These are phyloP conservation scores for Acholoe squamosa DNA, from an alignment of 2,888 invertebrate genomes.

Conservation along the genomic window DNA sequence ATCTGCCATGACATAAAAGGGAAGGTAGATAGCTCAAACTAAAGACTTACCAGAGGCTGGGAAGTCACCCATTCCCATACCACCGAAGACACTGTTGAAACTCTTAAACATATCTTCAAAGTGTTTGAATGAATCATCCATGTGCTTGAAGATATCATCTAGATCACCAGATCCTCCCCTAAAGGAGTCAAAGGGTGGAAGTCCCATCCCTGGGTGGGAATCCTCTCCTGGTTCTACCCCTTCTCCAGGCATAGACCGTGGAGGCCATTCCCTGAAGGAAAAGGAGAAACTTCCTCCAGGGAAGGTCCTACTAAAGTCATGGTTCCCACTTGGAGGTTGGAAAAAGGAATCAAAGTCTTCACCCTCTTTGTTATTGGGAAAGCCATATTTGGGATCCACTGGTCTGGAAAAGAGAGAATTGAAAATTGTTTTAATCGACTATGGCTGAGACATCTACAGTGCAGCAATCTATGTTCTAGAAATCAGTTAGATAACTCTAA, in stretches of 20 bases:
- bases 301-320: background rate
- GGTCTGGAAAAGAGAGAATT: background rate
- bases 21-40: background rate
- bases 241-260: background rate
- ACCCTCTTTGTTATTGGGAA: background rate
- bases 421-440: background rate
- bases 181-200: slow-evolving; percentile 3
- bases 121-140: slow-evolving; percentile 19
- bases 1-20: no score
- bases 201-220: background rate
- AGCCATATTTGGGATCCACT: slow-evolving; percentile 10
- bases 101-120: slow-evolving; percentile 60
- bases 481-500: no score
- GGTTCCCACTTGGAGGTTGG: background rate
- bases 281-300: slow-evolving; percentile 7
- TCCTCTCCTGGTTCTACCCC: background rate
- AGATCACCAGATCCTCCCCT: background rate
- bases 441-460: no score
- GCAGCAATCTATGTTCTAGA: no score
- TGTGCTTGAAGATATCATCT: background rate
- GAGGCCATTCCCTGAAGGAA: background rate
- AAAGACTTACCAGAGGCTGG: slow-evolving; percentile 1
- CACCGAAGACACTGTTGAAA: slow-evolving; percentile 32
- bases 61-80: slow-evolving; percentile 58
- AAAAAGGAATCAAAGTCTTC: slow-evolving; percentile 1